Evolutionary conservation across 2,888 invertebrate genomes (phyloP).

Genomic region (Nymphalis urticae): DNA sequence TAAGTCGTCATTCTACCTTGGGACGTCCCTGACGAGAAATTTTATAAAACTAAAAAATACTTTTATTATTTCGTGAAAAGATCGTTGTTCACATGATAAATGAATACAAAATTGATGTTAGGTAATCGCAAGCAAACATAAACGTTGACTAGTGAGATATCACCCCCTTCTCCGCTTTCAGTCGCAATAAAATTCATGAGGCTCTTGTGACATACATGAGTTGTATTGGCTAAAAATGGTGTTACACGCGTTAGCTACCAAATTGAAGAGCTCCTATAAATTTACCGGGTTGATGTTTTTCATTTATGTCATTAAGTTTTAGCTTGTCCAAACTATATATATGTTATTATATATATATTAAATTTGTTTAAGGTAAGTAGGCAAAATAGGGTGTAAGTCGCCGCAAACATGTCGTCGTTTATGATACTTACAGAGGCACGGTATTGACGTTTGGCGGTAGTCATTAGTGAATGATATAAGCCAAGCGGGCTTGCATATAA

Average conservation of each 20-base stretch:
- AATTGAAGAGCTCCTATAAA: conserved; percentile 20
- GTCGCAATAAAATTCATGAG: conserved; percentile 37
- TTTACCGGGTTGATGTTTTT: conserved; percentile 1
- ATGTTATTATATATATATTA: neutral
- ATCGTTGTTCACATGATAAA: neutral
- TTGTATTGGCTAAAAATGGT: conserved; percentile 29
- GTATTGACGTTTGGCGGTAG: no score
- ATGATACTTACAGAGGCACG: no score
- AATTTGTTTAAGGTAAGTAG: neutral
- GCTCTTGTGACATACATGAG: conserved; percentile 35
- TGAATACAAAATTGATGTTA: conserved; percentile 2
- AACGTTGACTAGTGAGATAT: neutral
- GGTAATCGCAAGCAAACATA: conserved; percentile 3
- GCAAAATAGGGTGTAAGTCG: no score
- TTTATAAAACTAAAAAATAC: no score
- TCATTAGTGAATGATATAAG: no score
- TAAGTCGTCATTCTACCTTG: no score
- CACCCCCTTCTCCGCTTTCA: conserved; percentile 3
- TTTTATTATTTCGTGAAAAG: no score
- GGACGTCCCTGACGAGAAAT: no score
- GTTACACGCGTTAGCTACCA: conserved; percentile 26
- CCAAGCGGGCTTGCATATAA: no score
- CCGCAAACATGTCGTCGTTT: no score
- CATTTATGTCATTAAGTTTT: neutral
- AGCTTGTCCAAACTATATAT: neutral